Conservation (phyloP, 2,888 invertebrate genomes). For the Eremobia ochroleuca region DNA sequence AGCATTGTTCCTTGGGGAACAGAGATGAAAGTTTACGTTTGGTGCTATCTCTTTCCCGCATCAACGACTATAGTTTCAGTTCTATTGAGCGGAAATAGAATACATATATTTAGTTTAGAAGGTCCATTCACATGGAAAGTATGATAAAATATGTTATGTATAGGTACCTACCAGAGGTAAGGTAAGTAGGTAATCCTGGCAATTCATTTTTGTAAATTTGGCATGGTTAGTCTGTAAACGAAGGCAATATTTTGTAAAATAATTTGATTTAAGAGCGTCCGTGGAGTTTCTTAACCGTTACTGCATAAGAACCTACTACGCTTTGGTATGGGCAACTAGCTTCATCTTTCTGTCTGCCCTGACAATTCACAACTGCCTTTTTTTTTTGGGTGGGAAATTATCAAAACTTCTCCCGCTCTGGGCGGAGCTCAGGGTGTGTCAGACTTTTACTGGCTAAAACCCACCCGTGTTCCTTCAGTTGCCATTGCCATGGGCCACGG, state of each 20-base stretch:
- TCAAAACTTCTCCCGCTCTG: too few species aligned
- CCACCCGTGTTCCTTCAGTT: too few species aligned
- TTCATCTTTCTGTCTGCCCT: neutral
- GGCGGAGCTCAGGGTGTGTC: too few species aligned
- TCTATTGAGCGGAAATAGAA: conserved; percentile 50
- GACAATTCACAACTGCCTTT: neutral
- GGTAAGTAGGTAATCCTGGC: neutral
- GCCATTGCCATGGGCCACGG: too few species aligned
- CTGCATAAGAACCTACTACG: neutral
- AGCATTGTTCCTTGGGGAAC: conserved; percentile 41
- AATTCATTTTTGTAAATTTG: neutral
- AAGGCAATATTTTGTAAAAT: neutral
- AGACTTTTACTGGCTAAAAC: too few species aligned
- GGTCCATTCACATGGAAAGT: conserved; percentile 38
- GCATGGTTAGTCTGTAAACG: neutral
- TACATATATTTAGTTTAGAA: conserved; percentile 33
- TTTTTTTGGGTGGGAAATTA: too few species aligned
- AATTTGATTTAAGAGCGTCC: neutral
- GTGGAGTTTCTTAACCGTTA: neutral
- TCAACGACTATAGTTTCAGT: conserved; percentile 46
- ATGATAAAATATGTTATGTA: conserved; percentile 40
- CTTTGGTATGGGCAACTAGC: neutral
- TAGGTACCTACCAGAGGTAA: neutral
- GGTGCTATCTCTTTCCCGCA: conserved; percentile 20
- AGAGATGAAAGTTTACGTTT: conserved; percentile 14